These are phyloP conservation scores for Chironomus tentans DNA, from an alignment of 2,888 invertebrate genomes.

Conservation along the genomic window DNA sequence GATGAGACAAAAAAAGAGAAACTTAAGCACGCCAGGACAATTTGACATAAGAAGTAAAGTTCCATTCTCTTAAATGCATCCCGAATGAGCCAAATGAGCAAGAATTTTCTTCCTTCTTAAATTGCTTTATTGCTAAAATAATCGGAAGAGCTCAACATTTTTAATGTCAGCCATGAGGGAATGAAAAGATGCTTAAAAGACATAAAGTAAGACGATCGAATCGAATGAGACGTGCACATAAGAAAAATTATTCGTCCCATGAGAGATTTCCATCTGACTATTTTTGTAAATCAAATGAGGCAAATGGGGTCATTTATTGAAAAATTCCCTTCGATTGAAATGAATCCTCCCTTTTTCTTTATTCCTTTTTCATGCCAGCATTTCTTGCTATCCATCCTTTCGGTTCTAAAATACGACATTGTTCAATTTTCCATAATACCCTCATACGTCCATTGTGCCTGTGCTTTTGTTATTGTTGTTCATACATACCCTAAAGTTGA, in stretches of 20 bases:
- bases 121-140: not conserved
- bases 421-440: not conserved
- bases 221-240: not conserved
- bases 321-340: conserved; percentile 4
- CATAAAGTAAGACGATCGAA: not conserved
- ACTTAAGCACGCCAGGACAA: not conserved
- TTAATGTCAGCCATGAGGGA: not conserved
- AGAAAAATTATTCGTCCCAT: conserved; percentile 17
- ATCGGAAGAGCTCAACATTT: not conserved
- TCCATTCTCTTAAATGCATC: not conserved
- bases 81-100: conserved; percentile 1
- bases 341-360: not conserved
- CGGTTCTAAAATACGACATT: not conserved
- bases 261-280: not conserved
- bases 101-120: not conserved
- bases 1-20: too few relatives aligned
- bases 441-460: not conserved
- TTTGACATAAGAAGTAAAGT: not conserved
- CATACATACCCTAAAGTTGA: not conserved
- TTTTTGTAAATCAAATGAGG: conserved; percentile 19
- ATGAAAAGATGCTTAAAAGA: not conserved
- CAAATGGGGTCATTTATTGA: conserved; percentile 18
- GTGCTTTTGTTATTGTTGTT: not conserved
- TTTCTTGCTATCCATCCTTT: not conserved
- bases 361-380: not conserved